These are phyloP conservation scores for Trypoxylus dichotomus DNA, from an alignment of 1,140 invertebrate species.

Conservation along the genomic window DNA sequence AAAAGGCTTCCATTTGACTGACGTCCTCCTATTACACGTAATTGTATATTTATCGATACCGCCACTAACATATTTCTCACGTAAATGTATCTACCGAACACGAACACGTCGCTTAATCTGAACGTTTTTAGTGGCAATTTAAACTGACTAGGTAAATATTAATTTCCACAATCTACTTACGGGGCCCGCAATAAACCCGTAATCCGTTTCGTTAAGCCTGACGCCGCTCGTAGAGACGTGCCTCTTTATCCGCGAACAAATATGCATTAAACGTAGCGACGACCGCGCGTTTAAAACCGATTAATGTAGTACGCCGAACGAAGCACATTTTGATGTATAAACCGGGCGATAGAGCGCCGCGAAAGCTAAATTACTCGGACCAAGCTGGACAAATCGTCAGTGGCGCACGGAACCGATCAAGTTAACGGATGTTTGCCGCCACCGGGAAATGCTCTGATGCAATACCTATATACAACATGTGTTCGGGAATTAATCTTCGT, in stretches of 20 bases:
- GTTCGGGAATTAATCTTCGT: too few species aligned
- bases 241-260: slow-evolving; percentile 16
- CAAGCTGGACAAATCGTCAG: not conserved
- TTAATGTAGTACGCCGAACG: slow-evolving; percentile 13
- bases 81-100: too few species aligned
- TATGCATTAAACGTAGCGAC: slow-evolving; percentile 13
- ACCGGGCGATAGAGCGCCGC: not conserved
- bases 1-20: too few species aligned
- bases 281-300: slow-evolving; percentile 4
- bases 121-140: slow-evolving; percentile 15
- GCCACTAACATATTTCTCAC: too few species aligned
- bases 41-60: too few species aligned
- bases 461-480: too few species aligned
- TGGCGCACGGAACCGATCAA: not conserved
- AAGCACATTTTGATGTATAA: slow-evolving; percentile 13
- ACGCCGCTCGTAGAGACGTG: not conserved
- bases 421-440: not conserved
- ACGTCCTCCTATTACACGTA: too few species aligned
- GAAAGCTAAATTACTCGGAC: not conserved
- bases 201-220: slow-evolving; percentile 15
- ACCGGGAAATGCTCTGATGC: not conserved
- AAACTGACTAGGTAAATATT: slow-evolving; percentile 22
- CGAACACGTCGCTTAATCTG: not conserved
- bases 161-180: slow-evolving; percentile 23
- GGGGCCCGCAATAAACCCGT: not conserved